Conservation (phyloP, 35 echinoderm and acorn worm species). For the Amphiura filiformis region DNA sequence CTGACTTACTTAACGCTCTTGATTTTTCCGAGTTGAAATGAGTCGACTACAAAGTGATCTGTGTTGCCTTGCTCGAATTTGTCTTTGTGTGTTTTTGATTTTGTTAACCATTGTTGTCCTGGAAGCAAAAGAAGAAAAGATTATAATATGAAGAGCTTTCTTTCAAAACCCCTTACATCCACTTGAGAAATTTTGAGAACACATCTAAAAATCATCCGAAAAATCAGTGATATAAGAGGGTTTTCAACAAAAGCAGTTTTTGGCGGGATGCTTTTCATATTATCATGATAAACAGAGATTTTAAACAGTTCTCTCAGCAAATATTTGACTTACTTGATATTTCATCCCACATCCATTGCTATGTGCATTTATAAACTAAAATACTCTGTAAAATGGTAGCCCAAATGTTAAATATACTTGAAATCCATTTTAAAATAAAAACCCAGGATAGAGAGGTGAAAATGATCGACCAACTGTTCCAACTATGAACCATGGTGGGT, state of each 20-base stretch:
- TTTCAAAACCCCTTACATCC: too few species aligned
- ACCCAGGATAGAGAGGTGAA: too few species aligned
- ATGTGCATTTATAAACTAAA: not conserved
- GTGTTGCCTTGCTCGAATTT: conserved; percentile 68
- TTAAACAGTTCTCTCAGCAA: too few species aligned
- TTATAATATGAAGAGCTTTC: not conserved
- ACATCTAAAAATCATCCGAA: too few species aligned
- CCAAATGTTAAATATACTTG: not conserved
- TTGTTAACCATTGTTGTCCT: conserved; percentile 50
- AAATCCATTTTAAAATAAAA: not conserved
- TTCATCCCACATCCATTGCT: not conserved
- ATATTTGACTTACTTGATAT: too few species aligned
- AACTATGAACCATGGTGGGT: not conserved
- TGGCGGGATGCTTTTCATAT: too few species aligned
- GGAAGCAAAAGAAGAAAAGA: not conserved
- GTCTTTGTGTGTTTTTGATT: conserved; percentile 75
- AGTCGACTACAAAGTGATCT: conserved; percentile 64
- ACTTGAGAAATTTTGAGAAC: too few species aligned
- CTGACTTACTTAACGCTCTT: conserved; percentile 39
- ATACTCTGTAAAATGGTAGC: too few species aligned
- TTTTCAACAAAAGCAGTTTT: too few species aligned
- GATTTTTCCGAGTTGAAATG: conserved; percentile 60
- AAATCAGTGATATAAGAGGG: too few species aligned
- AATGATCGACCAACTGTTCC: not conserved
- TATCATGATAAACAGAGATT: too few species aligned